Conservation (phyloP, 30 jellyfish, hydroid and myxozoan species). For the Pseudorhiza aurosa region DNA sequence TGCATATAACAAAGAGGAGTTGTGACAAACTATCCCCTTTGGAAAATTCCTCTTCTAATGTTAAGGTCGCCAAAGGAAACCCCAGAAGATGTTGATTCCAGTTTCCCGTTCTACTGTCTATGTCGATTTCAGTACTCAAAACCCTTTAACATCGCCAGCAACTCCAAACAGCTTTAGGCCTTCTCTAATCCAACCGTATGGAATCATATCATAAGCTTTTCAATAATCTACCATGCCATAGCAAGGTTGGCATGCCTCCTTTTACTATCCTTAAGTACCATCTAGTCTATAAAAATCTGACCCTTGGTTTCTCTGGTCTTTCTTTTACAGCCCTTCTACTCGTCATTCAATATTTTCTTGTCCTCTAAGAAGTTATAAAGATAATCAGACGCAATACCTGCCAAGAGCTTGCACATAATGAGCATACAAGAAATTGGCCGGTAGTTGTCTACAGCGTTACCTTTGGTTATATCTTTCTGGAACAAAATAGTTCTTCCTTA, state of each 20-base stretch:
- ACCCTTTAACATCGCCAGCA: conserved; percentile 11
- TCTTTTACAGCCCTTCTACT: conserved; percentile 15
- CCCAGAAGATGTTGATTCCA: not conserved
- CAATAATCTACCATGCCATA: conserved; percentile 32
- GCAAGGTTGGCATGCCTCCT: conserved; percentile 20
- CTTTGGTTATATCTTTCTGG: conserved; percentile 7
- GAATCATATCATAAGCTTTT: conserved; percentile 32
- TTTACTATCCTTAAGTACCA: conserved; percentile 12
- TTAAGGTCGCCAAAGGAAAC: conserved; percentile 1
- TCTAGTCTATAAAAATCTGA: conserved; percentile 13
- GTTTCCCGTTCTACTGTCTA: conserved; percentile 8
- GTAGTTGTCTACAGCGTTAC: not conserved
- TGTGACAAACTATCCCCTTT: conserved; percentile 31
- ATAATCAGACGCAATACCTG: conserved; percentile 12
- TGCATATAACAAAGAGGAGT: conserved; percentile 2
- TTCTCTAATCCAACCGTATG: conserved; percentile 25
- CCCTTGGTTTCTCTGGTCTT: conserved; percentile 22
- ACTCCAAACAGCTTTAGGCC: conserved; percentile 8
- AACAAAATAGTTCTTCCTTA: conserved; percentile 4
- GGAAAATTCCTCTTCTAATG: conserved; percentile 42
- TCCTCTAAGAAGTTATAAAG: not conserved
- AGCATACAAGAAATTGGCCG: conserved; percentile 10
- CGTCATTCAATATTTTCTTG: not conserved
- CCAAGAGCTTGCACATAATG: not conserved
- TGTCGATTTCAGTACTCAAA: not conserved